These are phyloP conservation scores for Homarus americanus DNA, from an alignment of 1,140 invertebrate genomes.

Conservation along the genomic window DNA sequence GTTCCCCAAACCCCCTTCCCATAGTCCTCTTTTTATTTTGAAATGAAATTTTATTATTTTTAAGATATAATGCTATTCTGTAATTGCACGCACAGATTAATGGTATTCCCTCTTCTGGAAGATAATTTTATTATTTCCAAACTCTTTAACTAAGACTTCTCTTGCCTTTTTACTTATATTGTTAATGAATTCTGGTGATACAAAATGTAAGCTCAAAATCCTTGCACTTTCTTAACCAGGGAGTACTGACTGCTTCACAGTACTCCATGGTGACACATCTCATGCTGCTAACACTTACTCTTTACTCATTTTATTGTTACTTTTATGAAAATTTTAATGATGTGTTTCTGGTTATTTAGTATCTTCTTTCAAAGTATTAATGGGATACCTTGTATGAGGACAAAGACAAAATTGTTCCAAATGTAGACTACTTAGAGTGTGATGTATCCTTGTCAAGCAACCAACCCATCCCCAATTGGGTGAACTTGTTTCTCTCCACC, in stretches of 20 bases:
- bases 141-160: slow-evolving; percentile 55
- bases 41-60: slow-evolving; percentile 31
- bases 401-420: slow-evolving; percentile 66
- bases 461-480: not conserved
- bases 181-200: slow-evolving; percentile 50
- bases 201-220: slow-evolving; percentile 55
- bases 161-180: slow-evolving; percentile 28
- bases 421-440: slow-evolving; percentile 68
- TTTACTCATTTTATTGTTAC: slow-evolving; percentile 50
- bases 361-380: slow-evolving; percentile 42
- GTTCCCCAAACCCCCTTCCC: slow-evolving; percentile 22
- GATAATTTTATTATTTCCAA: slow-evolving; percentile 47
- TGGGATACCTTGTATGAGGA: slow-evolving; percentile 64
- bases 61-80: slow-evolving; percentile 51
- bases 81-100: slow-evolving; percentile 64
- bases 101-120: slow-evolving; percentile 50
- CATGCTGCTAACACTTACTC: slow-evolving; percentile 34
- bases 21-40: slow-evolving; percentile 37
- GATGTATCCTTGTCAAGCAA: slow-evolving; percentile 62
- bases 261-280: slow-evolving; percentile 65
- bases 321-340: slow-evolving; percentile 41
- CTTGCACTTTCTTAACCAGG: slow-evolving; percentile 57
- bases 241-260: slow-evolving; percentile 74
- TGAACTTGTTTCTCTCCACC: slow-evolving; percentile 15
- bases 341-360: slow-evolving; percentile 39